phyloP scores from a whole-genome alignment of 2,888 invertebrate species.

The Rhagonycha fulva region DNA sequence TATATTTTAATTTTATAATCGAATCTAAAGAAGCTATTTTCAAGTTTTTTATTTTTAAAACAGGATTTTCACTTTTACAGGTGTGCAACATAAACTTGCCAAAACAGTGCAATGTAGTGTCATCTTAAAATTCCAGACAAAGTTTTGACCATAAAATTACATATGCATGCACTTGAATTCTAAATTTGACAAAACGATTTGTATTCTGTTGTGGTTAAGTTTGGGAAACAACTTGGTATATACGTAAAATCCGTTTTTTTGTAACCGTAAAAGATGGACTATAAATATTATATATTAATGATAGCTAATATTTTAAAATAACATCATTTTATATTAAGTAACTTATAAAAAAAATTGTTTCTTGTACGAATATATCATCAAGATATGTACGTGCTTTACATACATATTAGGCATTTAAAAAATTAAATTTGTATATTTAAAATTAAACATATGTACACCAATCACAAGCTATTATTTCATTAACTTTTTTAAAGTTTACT shows the following conservation, averaged over 20 bases:
- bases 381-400: too few relatives aligned
- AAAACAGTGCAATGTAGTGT: background rate
- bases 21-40: background rate
- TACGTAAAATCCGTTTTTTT: background rate
- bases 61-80: background rate
- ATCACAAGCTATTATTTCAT: too few relatives aligned
- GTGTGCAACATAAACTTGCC: background rate
- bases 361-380: too few relatives aligned
- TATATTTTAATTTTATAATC: background rate
- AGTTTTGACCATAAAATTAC: background rate
- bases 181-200: background rate
- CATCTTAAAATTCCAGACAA: background rate
- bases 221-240: background rate
- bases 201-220: background rate
- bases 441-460: too few relatives aligned
- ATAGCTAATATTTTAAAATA: too few relatives aligned
- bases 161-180: background rate
- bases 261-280: background rate
- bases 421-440: too few relatives aligned
- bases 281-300: background rate
- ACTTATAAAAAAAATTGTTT: too few relatives aligned
- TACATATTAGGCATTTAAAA: too few relatives aligned
- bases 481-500: too few relatives aligned
- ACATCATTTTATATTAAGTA: too few relatives aligned
- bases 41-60: background rate